Conservation (phyloP, 2,113 vertebrate genomes). For the Carlito syrichta region DNA sequence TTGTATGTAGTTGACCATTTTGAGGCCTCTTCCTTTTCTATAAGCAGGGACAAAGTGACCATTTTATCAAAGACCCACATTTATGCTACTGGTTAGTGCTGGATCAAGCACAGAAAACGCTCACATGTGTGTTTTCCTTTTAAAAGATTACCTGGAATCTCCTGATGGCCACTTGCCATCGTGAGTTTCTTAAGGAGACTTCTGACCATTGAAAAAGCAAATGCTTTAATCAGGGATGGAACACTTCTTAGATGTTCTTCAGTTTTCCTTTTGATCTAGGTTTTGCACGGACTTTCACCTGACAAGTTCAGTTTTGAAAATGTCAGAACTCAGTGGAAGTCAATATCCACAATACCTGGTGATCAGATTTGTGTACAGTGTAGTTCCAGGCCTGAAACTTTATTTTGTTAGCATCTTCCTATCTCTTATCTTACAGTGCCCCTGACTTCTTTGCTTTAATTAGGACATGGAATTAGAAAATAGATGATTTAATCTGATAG, state of each 20-base stretch:
- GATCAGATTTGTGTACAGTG: neutral
- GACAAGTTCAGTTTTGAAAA: neutral
- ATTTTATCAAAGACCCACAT: neutral
- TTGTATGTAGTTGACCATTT: neutral
- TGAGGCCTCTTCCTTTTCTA: neutral
- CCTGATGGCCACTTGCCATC: neutral
- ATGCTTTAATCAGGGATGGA: neutral
- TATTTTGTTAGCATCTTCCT: neutral
- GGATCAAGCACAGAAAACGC: neutral
- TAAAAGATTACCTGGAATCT: neutral
- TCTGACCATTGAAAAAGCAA: neutral
- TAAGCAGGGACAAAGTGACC: neutral
- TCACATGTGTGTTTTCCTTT: neutral
- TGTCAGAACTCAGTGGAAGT: neutral
- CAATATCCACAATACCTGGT: neutral
- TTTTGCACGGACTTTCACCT: neutral
- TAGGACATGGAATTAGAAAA: neutral
- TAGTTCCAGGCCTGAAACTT: neutral
- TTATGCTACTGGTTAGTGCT: neutral
- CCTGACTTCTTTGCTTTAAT: neutral
- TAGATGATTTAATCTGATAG: neutral
- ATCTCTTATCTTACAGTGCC: neutral
- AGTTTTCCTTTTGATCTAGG: too few relatives aligned
- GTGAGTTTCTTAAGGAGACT: neutral
- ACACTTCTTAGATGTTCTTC: too few relatives aligned